A percentile compares a stretch with the other conserved stretches of the same genome.
phyloP scores from a whole-genome alignment of 2,797 vertebrate species.

The Neosilurus mollespiculum region DNA sequence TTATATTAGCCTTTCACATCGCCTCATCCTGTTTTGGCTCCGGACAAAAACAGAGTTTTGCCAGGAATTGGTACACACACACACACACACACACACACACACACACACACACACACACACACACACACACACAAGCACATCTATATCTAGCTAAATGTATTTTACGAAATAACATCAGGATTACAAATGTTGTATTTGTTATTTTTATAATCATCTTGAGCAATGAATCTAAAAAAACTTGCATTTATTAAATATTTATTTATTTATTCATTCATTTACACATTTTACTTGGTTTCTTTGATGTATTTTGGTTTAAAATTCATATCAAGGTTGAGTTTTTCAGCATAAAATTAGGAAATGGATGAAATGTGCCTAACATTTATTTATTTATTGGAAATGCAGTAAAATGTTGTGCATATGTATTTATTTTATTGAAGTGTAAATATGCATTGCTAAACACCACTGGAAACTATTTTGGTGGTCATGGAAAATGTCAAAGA shows the following conservation, averaged over 20 bases:
- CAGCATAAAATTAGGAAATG: background rate
- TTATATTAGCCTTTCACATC: slow-evolving; percentile 36
- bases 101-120: background rate
- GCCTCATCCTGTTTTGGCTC: slow-evolving; percentile 40
- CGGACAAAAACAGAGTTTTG: slow-evolving; percentile 33
- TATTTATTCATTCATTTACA: no score
- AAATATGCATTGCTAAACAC: no score
- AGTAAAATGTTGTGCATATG: no score
- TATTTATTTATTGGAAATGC: no score
- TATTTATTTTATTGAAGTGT: no score
- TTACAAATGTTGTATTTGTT: background rate
- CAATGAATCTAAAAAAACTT: background rate
- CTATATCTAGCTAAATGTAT: no score
- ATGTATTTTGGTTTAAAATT: no score
- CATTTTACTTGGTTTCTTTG: background rate
- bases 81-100: slow-evolving; percentile 1
- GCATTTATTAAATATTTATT: no score
- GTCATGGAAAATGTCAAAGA: no score
- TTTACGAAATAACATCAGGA: background rate
- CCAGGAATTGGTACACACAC: background rate
- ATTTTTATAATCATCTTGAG: background rate
- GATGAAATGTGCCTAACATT: background rate
- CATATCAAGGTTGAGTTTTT: background rate
- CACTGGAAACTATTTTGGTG: no score
- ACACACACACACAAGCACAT: background rate